Conservation (phyloP, 2,888 invertebrate species). For the Galerucella calmariensis region DNA sequence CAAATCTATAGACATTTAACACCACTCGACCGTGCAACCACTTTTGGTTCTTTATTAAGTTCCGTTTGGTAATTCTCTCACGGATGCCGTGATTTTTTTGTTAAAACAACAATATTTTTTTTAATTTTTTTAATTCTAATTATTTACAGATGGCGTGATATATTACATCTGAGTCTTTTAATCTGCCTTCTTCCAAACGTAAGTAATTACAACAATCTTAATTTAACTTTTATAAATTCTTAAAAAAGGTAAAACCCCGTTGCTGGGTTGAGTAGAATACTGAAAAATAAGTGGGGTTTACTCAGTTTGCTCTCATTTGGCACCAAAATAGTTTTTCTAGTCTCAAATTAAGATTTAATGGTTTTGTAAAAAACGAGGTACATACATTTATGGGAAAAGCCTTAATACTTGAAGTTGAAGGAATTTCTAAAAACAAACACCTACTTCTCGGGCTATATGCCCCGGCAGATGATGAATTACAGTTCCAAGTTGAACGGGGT, state of each 20-base stretch:
- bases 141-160: slow-evolving; percentile 54
- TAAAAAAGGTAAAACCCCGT: not conserved
- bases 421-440: too few relatives aligned
- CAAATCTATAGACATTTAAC: too few relatives aligned
- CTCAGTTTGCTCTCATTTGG: too few relatives aligned
- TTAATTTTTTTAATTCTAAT: slow-evolving; percentile 1
- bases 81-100: not conserved
- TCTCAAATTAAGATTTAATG: too few relatives aligned
- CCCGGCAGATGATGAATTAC: too few relatives aligned
- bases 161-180: slow-evolving; percentile 47
- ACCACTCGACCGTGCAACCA: not conserved
- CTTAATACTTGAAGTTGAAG: too few relatives aligned
- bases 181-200: slow-evolving; percentile 50
- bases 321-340: too few relatives aligned
- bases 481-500: too few relatives aligned
- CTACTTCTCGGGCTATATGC: too few relatives aligned
- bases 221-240: not conserved
- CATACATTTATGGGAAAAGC: too few relatives aligned
- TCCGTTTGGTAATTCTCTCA: not conserved
- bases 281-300: too few relatives aligned
- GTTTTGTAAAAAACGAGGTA: too few relatives aligned
- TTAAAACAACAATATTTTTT: not conserved
- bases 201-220: slow-evolving; percentile 39
- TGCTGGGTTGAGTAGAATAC: not conserved
- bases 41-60: not conserved